These are phyloP conservation scores for Nipponia nippon DNA, from an alignment of 2,113 vertebrate species.

Conservation along the genomic window DNA sequence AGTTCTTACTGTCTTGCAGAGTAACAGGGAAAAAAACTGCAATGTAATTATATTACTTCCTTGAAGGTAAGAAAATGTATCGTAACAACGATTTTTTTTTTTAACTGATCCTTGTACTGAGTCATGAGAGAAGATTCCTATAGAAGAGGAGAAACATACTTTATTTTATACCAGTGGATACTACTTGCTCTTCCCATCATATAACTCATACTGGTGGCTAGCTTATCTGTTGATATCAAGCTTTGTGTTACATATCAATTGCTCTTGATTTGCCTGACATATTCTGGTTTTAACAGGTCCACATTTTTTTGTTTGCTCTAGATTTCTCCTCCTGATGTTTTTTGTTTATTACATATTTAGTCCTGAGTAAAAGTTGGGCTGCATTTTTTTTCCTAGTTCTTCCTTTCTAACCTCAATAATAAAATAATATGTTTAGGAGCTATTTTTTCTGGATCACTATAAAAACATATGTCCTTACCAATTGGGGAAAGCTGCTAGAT, in stretches of 20 bases:
- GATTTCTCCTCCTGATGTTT: not conserved
- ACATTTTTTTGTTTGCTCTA: not conserved
- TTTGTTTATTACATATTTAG: not conserved
- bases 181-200: not conserved
- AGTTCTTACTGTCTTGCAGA: not conserved
- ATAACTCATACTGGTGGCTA: not conserved
- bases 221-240: not conserved
- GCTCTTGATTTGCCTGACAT: not conserved
- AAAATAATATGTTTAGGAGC: not conserved
- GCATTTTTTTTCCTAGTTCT: not conserved
- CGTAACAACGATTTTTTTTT: not conserved
- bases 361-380: not conserved
- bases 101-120: not conserved
- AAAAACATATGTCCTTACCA: not conserved
- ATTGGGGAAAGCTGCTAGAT: not conserved
- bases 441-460: not conserved
- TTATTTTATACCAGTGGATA: not conserved
- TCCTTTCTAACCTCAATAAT: not conserved
- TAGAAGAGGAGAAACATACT: not conserved
- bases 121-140: not conserved
- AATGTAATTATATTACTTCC: not conserved
- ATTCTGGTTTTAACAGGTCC: not conserved
- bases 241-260: not conserved
- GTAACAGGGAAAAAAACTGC: not conserved
- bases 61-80: not conserved